phyloP scores from a whole-genome alignment of 2,113 vertebrate species.

The Myotis brandtii region DNA sequence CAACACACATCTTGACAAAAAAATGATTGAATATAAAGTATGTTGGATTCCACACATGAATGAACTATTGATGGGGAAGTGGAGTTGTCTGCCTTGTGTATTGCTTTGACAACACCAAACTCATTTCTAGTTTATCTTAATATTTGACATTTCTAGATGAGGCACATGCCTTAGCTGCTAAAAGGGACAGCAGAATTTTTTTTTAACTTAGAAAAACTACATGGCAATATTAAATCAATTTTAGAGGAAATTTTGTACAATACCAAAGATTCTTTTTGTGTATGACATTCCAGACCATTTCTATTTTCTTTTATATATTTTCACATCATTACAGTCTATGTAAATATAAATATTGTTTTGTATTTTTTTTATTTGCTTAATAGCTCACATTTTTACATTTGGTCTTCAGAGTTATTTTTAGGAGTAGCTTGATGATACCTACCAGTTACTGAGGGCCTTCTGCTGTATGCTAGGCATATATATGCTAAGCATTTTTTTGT shows the following conservation, averaged over 20 bases:
- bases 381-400: conserved; percentile 55
- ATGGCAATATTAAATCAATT: conserved; percentile 3
- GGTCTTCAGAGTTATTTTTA: conserved; percentile 54
- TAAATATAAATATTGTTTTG: conserved; percentile 41
- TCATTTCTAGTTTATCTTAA: conserved; percentile 10
- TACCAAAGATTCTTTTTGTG: conserved; percentile 11
- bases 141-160: conserved; percentile 8
- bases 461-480: not conserved
- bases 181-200: not conserved
- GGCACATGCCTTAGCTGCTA: not conserved
- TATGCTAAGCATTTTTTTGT: conserved; percentile 37
- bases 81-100: conserved; percentile 20
- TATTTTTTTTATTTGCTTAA: conserved; percentile 49
- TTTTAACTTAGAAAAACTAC: conserved; percentile 36
- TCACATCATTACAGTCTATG: not conserved
- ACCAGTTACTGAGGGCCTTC: conserved; percentile 7
- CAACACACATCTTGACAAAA: conserved; percentile 31
- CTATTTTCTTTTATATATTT: not conserved
- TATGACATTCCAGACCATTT: conserved; percentile 25
- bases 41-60: conserved; percentile 25
- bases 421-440: conserved; percentile 33
- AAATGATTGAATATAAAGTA: conserved; percentile 34
- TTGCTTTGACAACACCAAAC: not conserved
- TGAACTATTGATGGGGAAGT: conserved; percentile 36
- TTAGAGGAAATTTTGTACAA: conserved; percentile 11